Evolutionary conservation across 2,797 vertebrate genomes (phyloP).

Genomic region (Propithecus perrieri): DNA sequence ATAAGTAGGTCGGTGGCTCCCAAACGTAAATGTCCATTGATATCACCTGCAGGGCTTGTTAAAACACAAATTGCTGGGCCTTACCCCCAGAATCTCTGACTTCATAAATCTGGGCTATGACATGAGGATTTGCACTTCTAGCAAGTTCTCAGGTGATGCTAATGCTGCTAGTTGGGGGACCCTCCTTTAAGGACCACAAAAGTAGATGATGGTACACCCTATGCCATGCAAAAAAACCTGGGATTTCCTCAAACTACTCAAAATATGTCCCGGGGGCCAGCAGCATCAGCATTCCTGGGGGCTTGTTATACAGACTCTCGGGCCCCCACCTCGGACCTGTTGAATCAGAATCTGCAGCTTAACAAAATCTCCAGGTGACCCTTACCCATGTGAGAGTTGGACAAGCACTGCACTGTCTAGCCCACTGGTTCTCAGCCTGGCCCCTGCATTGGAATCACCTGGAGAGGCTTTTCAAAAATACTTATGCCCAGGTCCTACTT

Average conservation of each 20-base stretch:
- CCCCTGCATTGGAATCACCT: not conserved
- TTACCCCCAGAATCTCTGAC: not conserved
- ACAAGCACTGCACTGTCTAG: not conserved
- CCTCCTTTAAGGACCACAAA: not conserved
- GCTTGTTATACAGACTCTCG: not conserved
- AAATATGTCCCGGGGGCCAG: not conserved
- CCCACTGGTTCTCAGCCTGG: not conserved
- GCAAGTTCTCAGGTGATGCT: not conserved
- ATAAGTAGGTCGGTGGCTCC: not conserved
- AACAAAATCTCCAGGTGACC: not conserved
- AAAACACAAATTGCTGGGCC: not conserved
- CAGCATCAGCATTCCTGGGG: not conserved
- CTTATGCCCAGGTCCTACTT: not conserved
- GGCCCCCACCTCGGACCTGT: not conserved
- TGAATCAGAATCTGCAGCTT: not conserved
- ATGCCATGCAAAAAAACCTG: not conserved
- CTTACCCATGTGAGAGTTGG: accelerated
- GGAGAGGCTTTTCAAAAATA: not conserved
- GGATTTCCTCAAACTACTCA: not conserved
- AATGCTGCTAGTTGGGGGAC: not conserved
- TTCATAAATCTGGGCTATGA: not conserved
- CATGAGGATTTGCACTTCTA: not conserved
- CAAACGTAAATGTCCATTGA: too few relatives aligned
- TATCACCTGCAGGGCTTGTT: not conserved
- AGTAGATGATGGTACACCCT: not conserved